Evolutionary conservation across 2,888 invertebrate species (phyloP), one percentile per base, ranked within the genome.

Genomic region (Caenorhabditis macrosperma): DNA sequence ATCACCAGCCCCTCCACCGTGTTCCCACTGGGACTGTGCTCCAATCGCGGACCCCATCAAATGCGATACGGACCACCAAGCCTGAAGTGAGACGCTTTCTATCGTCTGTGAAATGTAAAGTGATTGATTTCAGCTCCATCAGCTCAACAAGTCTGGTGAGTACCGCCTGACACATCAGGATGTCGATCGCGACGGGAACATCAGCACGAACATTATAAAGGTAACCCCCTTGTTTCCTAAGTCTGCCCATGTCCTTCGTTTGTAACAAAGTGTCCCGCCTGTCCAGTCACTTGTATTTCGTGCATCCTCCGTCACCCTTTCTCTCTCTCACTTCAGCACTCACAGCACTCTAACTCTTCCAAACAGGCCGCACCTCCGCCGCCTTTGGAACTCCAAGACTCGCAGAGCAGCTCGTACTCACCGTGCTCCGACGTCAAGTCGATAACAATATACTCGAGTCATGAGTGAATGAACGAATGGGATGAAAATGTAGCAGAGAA

Each of bases 121-220:
- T 52, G 26, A 2, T 2, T 10, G 2, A 6, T 35, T n/a, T 63
- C 0, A 94, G 94, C 59, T 75, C 0, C 95, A 94, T 81, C 94
- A 92, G 93, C 93, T 96, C 9, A 90, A 91, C 12, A 87, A 94
- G 93, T 85, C 93, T 22, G 94, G 94, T 0, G 96, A 96, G 89
- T 99, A 99, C 91, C 95, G 96, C 83, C 93, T 99, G 0, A 94
- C 96, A 20, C 94, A 96, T 0, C 97, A 98, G 91, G 95, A 95
- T 87, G 94, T 95, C 66, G 96, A 96, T 90, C 94, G 94, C 0
- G 95, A 95, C 10, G 98, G 98, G 0, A 96, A 96, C 89, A 92
- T 98, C 2, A 96, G 96, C 91, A 98, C 97, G 0, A 95, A 95
- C 88, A 91, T 97, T 17, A 95, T 95, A 90, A 98, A 96, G 93